Evolutionary conservation across 2,113 vertebrate genomes (phyloP), one percentile per base, ranked within the genome.

Genomic region (Butastur rufipennis): DNA sequence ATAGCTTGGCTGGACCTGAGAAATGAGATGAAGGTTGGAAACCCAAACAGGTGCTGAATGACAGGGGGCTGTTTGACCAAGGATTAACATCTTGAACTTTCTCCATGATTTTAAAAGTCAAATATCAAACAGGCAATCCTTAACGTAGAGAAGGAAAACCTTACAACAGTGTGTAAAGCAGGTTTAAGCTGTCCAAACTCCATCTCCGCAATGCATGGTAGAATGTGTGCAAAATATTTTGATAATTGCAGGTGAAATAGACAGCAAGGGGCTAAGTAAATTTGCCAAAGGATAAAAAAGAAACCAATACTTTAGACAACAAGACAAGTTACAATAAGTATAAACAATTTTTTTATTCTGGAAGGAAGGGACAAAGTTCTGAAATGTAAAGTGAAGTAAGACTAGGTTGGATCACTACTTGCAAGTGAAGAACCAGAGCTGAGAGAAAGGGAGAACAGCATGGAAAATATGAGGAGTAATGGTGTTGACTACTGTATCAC

Each of bases 141-240:
- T 42, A 42, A 63, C 2, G 25, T 1, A 21, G 62, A 23, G 34
- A 80, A 73, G 36, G 31, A 83, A 83, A 90, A 34, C 21, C 29
- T 68, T 42, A 48, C 26, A 59, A 45, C 38, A 71, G 15, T 8
- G 16, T 55, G 58, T 88, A 72, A 50, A 92, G 22, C 32, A 80
- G 9, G 2, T 71, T 79, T 63, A 79, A 79, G 7, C 12, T 65
- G 8, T 65, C 21, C 23, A 72, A 19, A 40, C 5, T 1, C 9
- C 14, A 19, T 22, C 19, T 68, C 58, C 0, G 0, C 25, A 36
- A 45, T 38, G 20, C 2, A 9, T 1, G 0, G 32, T 7, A 56
- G 53, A 80, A 72, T 21, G 31, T 21, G 18, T 55, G 61, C 40
- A 53, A 72, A 90, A 52, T 6, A 6, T 61, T 72, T 66, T 73